Percentiles rank a stretch among this genome's conserved stretches.
Evolutionary conservation across 2,888 invertebrate genomes (phyloP).

Genomic region (Pyrocoelia pectoralis): DNA sequence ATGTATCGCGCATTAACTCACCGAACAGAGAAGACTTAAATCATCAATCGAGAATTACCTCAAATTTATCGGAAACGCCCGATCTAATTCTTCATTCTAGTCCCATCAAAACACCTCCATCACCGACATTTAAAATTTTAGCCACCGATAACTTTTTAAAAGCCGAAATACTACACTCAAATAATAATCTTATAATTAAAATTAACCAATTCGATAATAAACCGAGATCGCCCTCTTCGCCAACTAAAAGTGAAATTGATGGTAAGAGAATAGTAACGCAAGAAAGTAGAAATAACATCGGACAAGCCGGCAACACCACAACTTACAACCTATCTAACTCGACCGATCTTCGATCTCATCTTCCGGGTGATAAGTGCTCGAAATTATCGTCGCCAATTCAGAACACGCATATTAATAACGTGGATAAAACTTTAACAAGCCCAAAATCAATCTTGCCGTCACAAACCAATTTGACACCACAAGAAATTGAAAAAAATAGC

Average conservation of each 20-base stretch:
- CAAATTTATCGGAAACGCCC: slow-evolving; percentile 58
- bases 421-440: slow-evolving; percentile 21
- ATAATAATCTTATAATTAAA: slow-evolving; percentile 25
- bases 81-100: slow-evolving; percentile 61
- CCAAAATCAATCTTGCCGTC: slow-evolving; percentile 48
- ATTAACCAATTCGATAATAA: slow-evolving; percentile 13
- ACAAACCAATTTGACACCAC: slow-evolving; percentile 67
- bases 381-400: slow-evolving; percentile 7
- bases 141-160: slow-evolving; percentile 37
- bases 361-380: slow-evolving; percentile 46
- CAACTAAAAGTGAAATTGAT: slow-evolving; percentile 35
- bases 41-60: slow-evolving; percentile 37
- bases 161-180: slow-evolving; percentile 38
- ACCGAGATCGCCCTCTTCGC: slow-evolving; percentile 29
- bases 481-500: slow-evolving; percentile 74
- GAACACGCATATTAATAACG: slow-evolving; percentile 20
- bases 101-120: slow-evolving; percentile 40
- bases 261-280: slow-evolving; percentile 39
- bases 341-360: slow-evolving; percentile 49
- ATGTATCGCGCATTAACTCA: slow-evolving; percentile 52
- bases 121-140: slow-evolving; percentile 33
- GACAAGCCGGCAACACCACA: slow-evolving; percentile 72
- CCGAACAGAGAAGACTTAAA: slow-evolving; percentile 36
- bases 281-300: slow-evolving; percentile 65
- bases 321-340: slow-evolving; percentile 67